phyloP scores from a whole-genome alignment of 2,113 vertebrate genomes.

The Lampris megalopsis region DNA sequence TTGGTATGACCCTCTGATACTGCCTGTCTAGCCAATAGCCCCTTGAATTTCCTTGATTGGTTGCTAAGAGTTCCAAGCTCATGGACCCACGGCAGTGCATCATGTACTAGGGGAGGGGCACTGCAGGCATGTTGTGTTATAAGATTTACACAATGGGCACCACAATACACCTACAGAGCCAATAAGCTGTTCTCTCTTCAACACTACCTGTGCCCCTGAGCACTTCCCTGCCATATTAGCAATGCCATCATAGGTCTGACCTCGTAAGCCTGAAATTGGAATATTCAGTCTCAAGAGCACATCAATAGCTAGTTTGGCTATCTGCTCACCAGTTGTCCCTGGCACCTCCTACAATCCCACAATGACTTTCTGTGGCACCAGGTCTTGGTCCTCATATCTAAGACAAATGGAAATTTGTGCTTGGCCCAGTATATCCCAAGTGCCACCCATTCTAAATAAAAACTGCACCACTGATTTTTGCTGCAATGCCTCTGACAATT shows the following conservation, averaged over 20 bases:
- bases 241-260: not conserved
- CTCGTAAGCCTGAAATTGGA: not conserved
- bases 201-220: no score
- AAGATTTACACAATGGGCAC: not conserved
- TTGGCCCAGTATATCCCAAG: constrained; percentile 26
- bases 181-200: no score
- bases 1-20: no score
- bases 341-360: constrained; percentile 36
- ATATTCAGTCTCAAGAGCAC: not conserved
- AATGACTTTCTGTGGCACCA: constrained; percentile 1
- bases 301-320: constrained; percentile 10
- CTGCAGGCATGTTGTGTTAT: no score
- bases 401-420: constrained; percentile 20
- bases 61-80: constrained; percentile 16
- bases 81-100: constrained; percentile 21
- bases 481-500: not conserved
- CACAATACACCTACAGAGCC: not conserved
- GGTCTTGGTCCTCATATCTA: constrained; percentile 36
- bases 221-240: no score
- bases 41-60: no score
- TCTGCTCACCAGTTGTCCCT: constrained; percentile 28
- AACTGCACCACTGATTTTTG: constrained; percentile 27
- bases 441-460: constrained; percentile 34
- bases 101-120: constrained; percentile 6
- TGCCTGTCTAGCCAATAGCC: no score